Evolutionary conservation across 2,888 invertebrate genomes (phyloP).

Genomic region (Volucella bombylans): DNA sequence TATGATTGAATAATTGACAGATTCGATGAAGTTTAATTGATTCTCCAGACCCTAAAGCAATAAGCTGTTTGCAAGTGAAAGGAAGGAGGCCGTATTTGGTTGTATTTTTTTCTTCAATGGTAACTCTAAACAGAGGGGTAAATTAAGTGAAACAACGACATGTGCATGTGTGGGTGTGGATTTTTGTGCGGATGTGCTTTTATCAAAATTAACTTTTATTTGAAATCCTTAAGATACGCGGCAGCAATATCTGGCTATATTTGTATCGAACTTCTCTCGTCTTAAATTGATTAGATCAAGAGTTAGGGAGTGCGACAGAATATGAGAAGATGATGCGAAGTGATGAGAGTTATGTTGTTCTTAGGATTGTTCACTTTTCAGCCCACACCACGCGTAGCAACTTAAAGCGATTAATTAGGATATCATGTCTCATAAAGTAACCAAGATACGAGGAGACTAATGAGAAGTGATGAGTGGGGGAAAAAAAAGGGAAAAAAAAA

Average conservation of each 20-base stretch:
- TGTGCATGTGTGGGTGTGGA: neutral
- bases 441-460: neutral
- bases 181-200: slow-evolving; percentile 13
- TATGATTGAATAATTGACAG: too few relatives aligned
- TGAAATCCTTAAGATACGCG: slow-evolving; percentile 57
- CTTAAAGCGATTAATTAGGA: slow-evolving; percentile 51
- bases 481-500: neutral
- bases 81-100: too few relatives aligned
- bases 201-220: slow-evolving; percentile 67
- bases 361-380: slow-evolving; percentile 4
- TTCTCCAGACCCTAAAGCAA: too few relatives aligned
- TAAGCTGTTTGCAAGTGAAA: too few relatives aligned
- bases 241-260: neutral
- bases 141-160: too few relatives aligned
- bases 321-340: neutral
- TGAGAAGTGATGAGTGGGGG: too few relatives aligned
- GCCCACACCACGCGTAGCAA: neutral
- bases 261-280: slow-evolving; percentile 40
- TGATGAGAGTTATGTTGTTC: slow-evolving; percentile 32
- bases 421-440: slow-evolving; percentile 60
- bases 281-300: slow-evolving; percentile 44
- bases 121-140: too few relatives aligned
- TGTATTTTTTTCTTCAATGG: too few relatives aligned
- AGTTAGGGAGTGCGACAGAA: neutral
- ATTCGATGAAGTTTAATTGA: too few relatives aligned